Percentiles rank a stretch among this genome's conserved stretches.
These are phyloP conservation scores for Leptura quadrifasciata DNA, from an alignment of 2,888 invertebrate genomes.

Conservation along the genomic window DNA sequence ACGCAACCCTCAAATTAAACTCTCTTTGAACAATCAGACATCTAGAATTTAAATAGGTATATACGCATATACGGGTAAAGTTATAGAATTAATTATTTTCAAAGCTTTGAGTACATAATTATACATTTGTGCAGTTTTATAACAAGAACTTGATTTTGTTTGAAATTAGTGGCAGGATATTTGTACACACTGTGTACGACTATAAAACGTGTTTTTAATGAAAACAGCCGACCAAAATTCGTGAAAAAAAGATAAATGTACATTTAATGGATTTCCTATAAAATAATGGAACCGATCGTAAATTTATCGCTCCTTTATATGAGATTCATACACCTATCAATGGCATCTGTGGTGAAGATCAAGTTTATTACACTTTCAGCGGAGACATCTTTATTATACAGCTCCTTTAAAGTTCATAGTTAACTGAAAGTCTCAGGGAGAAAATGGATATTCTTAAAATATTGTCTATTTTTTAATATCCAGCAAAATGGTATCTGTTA, in stretches of 20 bases:
- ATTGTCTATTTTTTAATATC: too few relatives aligned
- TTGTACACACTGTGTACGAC: neutral
- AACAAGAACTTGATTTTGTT: too few relatives aligned
- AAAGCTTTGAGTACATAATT: too few relatives aligned
- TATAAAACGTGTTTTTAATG: conserved; percentile 5
- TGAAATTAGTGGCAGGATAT: neutral
- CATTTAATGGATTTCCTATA: conserved; percentile 17
- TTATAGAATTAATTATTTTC: too few relatives aligned
- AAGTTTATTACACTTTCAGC: conserved; percentile 10
- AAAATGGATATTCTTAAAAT: neutral
- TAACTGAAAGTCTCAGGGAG: neutral
- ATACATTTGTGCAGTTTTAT: too few relatives aligned
- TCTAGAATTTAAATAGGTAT: neutral
- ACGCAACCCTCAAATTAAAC: neutral
- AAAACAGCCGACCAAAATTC: conserved; percentile 12
- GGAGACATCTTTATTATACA: conserved; percentile 22
- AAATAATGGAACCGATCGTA: conserved; percentile 15
- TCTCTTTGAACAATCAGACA: neutral
- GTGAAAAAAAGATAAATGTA: conserved; percentile 16
- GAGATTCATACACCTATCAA: conserved; percentile 24
- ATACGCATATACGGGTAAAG: neutral
- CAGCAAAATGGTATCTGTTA: too few relatives aligned
- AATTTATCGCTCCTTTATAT: conserved; percentile 21
- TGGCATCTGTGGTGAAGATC: conserved; percentile 20
- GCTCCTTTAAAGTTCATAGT: neutral